These are phyloP conservation scores for Embiotoca jacksoni DNA, from an alignment of 2,113 vertebrate genomes.

Conservation along the genomic window DNA sequence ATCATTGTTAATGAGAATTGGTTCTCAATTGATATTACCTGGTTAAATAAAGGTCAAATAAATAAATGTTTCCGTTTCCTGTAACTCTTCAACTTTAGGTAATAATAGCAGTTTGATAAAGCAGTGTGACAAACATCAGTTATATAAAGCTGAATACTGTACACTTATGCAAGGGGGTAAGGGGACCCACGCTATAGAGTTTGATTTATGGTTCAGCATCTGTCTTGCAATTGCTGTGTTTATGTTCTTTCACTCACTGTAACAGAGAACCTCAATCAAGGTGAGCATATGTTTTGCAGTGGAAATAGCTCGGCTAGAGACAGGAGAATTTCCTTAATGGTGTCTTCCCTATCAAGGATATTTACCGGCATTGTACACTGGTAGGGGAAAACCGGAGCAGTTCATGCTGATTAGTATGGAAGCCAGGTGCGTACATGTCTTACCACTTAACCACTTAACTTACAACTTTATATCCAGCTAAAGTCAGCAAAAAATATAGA, in stretches of 20 bases:
- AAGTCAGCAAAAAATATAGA: too few species aligned
- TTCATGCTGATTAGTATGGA: neutral
- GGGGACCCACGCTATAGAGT: neutral
- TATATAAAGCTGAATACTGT: neutral
- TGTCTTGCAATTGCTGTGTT: neutral
- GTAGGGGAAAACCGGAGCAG: neutral
- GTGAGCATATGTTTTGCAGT: neutral
- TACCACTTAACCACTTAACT: too few species aligned
- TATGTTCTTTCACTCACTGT: neutral
- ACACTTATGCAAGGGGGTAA: neutral
- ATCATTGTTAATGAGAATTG: too few species aligned
- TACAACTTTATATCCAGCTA: too few species aligned
- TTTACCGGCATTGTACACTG: neutral
- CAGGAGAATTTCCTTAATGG: neutral
- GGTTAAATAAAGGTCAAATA: too few species aligned
- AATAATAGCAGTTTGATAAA: neutral
- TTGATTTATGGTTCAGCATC: constrained; percentile 11
- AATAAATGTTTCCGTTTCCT: neutral
- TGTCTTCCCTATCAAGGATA: neutral
- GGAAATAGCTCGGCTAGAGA: neutral
- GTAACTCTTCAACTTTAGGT: neutral
- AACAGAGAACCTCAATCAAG: neutral
- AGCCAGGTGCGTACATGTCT: too few species aligned
- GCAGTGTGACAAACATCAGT: too few species aligned
- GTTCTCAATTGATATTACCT: too few species aligned